Base-by-base conservation (phyloP, 2,888 invertebrate genomes). In the Microctonus hyperodae region DNA sequence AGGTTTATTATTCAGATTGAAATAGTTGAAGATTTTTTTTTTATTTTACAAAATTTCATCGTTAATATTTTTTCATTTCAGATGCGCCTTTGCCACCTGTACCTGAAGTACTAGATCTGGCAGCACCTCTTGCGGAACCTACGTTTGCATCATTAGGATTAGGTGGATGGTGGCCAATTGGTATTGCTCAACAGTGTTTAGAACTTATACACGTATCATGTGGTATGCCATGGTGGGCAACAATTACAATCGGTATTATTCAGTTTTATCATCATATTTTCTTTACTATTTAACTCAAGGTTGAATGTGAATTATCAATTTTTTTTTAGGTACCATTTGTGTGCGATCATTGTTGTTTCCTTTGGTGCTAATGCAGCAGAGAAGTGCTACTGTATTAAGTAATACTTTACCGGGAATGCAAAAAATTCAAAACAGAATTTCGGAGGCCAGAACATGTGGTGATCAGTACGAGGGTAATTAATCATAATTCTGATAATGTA, bases 151-250 rank as follows among this genome's bases (percentile, higher is more conserved):
- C 93, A 65, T 81, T 96, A 56, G 97, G 97, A 0, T 86, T 97
- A 22, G 95, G 93, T 1, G 91, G 93, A 28, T 93, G 91, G 89
- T 74, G 58, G 13, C 97, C 97, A 0, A 87, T 92, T 0, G 97
- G 97, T 0, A 81, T 95, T 5, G 87, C 96, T 13, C 94, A 97
- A 82, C 87, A 90, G 55, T 88, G 88, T 70, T 85, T 98, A 75
- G 97, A 98, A 84, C 91, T 86, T 76, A 75, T 97, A 44, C 98
- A 98, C 80, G 88, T 93, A n/a, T 85, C 87, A 0, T 83, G 88
- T 11, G 94, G 92, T 74, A 72, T 98, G 11, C 98, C 98, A 0
- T 98, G 98, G 98, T 98, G 97, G 96, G 90, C 88, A 40, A 87
- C 94, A 11, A 96, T 98, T 75, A 86, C 91, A 2, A 85, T 92